phyloP scores from a whole-genome alignment of 2,797 vertebrate genomes.

The Ceyx erithaca region DNA sequence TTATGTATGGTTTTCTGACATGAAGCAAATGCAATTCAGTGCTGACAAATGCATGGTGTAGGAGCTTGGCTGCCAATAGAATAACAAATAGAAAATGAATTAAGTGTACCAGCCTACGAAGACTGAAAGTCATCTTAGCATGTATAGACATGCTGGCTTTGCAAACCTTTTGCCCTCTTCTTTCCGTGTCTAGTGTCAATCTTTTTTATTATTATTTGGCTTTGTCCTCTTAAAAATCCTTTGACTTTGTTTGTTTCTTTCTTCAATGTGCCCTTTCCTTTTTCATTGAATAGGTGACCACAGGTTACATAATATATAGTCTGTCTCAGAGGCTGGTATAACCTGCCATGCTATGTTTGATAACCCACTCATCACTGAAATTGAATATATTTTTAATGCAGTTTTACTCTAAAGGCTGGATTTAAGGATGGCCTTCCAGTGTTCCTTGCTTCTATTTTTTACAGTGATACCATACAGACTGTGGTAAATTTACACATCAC shows the following conservation, averaged over 20 bases:
- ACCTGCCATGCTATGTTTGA: not conserved
- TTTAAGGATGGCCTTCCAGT: not conserved
- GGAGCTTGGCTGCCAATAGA: not conserved
- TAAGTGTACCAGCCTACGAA: conserved; percentile 34
- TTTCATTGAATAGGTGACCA: not conserved
- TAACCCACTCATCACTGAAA: not conserved
- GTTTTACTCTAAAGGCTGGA: not conserved
- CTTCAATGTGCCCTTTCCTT: not conserved
- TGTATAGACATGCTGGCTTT: not conserved
- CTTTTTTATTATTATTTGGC: not conserved
- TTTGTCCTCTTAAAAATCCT: not conserved
- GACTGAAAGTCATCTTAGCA: conserved; percentile 36
- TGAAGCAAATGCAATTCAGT: conserved; percentile 19
- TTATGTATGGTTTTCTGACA: conserved; percentile 31
- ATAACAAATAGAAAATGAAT: conserved; percentile 60
- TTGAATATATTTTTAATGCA: not conserved
- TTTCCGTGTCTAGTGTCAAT: not conserved
- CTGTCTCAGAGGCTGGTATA: not conserved
- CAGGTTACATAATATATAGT: not conserved
- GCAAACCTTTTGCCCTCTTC: not conserved
- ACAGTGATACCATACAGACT: not conserved
- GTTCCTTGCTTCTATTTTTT: not conserved
- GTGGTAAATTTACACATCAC: not conserved
- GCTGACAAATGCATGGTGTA: conserved; percentile 35
- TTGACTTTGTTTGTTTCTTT: not conserved